Evolutionary conservation across 2,888 invertebrate species (phyloP), one percentile per base, ranked within the genome.

Genomic region (Patella caerulea): DNA sequence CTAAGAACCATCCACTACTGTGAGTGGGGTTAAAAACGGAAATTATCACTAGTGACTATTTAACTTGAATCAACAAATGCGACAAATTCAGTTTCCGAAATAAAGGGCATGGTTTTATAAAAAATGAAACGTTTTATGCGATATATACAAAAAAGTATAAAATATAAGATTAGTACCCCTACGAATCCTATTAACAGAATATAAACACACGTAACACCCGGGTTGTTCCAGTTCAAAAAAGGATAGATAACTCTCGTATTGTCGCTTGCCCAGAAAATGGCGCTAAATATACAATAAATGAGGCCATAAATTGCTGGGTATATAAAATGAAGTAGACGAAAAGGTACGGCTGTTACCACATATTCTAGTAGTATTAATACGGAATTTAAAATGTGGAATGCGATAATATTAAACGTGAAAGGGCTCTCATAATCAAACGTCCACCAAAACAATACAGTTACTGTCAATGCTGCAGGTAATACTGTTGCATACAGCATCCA

Each of bases 181-280:
- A 89, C 81, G 65, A 88, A 77, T 2, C 82, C 85, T 9, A 86
- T 71, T n/a, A 89, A 34, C 24, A 83, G 52, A 2, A 84, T 71
- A 73, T 86, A 83, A 17, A 83, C 77, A 52, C 82, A 77, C 1
- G 89, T 87, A 9, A 34, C 71, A 2, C 85, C 87, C 5, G 88
- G 87, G 7, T 87, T 73, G 73, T 84, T 85, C 89, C 90, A 90
- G 78, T 91, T 90, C 55, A 90, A 72, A 9, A 91, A 19, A 19
- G 0, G 74, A 79, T 91, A 91, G 59, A 91, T 82, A 3, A 89
- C 86, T 69, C 83, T 78, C 17, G 55, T 80, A 71, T 88, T 86
- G 72, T 89, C 88, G 15, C 81, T 81, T 2, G 84, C 83, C 86
- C 88, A 91, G 76, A 86, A 89, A n/a, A 89, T 83, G 15, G 83